Conservation (phyloP, 1,140 invertebrate genomes). For the Mya arenaria region DNA sequence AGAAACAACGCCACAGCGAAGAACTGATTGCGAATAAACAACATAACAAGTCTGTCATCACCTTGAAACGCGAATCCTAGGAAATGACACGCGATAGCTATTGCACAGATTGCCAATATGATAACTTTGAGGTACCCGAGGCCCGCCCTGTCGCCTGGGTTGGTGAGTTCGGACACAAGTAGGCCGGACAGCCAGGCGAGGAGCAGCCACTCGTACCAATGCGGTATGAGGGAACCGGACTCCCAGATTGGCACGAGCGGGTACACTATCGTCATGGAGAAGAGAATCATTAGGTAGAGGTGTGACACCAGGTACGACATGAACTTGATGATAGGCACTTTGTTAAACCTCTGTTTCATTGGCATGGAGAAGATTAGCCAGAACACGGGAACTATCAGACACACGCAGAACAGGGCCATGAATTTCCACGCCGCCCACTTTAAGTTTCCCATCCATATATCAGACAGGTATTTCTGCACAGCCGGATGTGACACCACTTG, state of each 20-base stretch:
- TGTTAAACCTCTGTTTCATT: conserved; percentile 96
- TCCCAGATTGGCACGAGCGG: conserved; percentile 86
- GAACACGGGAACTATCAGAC: conserved; percentile 95
- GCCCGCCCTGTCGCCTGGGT: conserved; percentile 85
- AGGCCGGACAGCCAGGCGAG: conserved; percentile 97
- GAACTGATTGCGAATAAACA: conserved; percentile 97
- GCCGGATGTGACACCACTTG: conserved; percentile 88
- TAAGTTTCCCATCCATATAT: conserved; percentile 91
- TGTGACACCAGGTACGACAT: conserved; percentile 99
- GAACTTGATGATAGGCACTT: conserved; percentile 97
- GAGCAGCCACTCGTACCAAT: conserved; percentile 98
- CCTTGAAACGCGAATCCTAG: conserved; percentile 85
- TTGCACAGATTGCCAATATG: conserved; percentile 94
- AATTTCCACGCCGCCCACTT: conserved; percentile 98
- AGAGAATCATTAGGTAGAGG: conserved; percentile 96
- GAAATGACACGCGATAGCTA: conserved; percentile 95
- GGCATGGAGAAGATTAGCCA: conserved; percentile 98
- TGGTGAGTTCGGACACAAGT: conserved; percentile 97
- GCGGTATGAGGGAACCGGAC: conserved; percentile 82
- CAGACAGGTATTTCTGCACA: conserved; percentile 87
- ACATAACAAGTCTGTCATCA: conserved; percentile 85
- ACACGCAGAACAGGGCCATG: conserved; percentile 93
- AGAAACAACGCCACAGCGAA: conserved; percentile 96
- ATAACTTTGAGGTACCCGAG: conserved; percentile 85
- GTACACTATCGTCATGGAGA: conserved; percentile 93